phyloP scores from a whole-genome alignment of 2,888 invertebrate species.

The Crossocerus cetratus region DNA sequence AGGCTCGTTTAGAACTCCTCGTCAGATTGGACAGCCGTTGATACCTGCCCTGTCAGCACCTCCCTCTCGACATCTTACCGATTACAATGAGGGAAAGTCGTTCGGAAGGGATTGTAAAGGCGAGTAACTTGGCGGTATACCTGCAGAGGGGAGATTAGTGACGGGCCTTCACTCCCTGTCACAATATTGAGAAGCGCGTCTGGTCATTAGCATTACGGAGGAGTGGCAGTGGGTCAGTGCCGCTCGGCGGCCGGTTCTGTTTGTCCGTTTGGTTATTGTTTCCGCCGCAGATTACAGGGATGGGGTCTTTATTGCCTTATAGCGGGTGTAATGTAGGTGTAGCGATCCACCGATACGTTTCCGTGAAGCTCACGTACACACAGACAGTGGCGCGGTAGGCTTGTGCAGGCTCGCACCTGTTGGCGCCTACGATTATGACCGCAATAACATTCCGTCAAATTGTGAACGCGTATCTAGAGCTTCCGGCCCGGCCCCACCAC shows the following conservation, averaged over 20 bases:
- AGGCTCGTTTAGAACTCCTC: too few relatives aligned
- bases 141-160: constrained; percentile 30
- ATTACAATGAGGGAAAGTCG: constrained; percentile 27
- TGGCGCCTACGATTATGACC: constrained; percentile 76
- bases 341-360: constrained; percentile 46
- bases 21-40: neutral
- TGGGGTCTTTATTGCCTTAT: constrained; percentile 69
- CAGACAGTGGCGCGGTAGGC: constrained; percentile 59
- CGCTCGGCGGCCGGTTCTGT: constrained; percentile 52
- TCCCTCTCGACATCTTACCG: neutral
- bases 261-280: constrained; percentile 68
- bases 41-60: neutral
- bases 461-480: constrained; percentile 55
- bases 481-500: constrained; percentile 55
- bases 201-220: constrained; percentile 52
- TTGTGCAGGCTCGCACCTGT: constrained; percentile 74
- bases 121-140: constrained; percentile 23
- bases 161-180: constrained; percentile 52
- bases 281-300: constrained; percentile 69
- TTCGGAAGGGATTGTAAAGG: constrained; percentile 4
- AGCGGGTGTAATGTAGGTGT: constrained; percentile 60
- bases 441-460: constrained; percentile 77
- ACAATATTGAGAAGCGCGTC: constrained; percentile 62
- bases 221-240: constrained; percentile 48
- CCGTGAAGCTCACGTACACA: constrained; percentile 42